A percentile compares a stretch with the other conserved stretches of the same genome.
phyloP scores from a whole-genome alignment of 2,113 vertebrate genomes.

The Tautogolabrus adspersus region DNA sequence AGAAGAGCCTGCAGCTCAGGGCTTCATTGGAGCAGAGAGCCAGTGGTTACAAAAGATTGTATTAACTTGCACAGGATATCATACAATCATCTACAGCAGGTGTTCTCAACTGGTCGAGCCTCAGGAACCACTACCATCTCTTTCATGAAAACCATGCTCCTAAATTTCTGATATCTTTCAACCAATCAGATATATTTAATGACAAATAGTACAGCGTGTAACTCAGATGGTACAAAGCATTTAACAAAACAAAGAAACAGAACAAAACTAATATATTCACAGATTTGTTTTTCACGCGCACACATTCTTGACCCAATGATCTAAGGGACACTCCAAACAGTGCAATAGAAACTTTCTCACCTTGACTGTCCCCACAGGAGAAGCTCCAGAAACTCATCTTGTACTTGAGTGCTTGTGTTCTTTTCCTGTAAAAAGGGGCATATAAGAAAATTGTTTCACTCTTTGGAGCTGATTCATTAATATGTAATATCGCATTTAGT shows the following conservation, averaged over 20 bases:
- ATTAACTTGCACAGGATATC: not conserved
- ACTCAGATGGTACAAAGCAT: no score
- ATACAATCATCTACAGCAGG: slow-evolving; percentile 38
- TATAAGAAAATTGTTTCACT: not conserved
- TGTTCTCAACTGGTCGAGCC: no score
- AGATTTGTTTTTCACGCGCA: no score
- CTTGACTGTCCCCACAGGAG: slow-evolving; percentile 98
- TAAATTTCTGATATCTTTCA: no score
- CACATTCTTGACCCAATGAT: slow-evolving; percentile 1
- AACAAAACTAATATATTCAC: no score
- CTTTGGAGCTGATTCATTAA: no score
- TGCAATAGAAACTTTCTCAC: slow-evolving; percentile 70
- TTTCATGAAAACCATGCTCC: no score
- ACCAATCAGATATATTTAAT: no score
- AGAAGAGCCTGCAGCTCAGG: slow-evolving; percentile 95
- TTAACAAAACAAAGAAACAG: no score
- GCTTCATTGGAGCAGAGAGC: slow-evolving; percentile 74
- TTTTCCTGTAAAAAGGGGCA: slow-evolving; percentile 87
- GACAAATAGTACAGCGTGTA: no score
- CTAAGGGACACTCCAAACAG: slow-evolving; percentile 31
- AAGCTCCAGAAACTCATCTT: slow-evolving; percentile 98
- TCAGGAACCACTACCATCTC: no score
- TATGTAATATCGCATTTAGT: no score
- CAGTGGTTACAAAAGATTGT: not conserved
- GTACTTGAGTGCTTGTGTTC: slow-evolving; percentile 96